A percentile compares a stretch with the other conserved stretches of the same genome.
Evolutionary conservation across 2,888 invertebrate species (phyloP).

Genomic region (Rhodophaea formosa): DNA sequence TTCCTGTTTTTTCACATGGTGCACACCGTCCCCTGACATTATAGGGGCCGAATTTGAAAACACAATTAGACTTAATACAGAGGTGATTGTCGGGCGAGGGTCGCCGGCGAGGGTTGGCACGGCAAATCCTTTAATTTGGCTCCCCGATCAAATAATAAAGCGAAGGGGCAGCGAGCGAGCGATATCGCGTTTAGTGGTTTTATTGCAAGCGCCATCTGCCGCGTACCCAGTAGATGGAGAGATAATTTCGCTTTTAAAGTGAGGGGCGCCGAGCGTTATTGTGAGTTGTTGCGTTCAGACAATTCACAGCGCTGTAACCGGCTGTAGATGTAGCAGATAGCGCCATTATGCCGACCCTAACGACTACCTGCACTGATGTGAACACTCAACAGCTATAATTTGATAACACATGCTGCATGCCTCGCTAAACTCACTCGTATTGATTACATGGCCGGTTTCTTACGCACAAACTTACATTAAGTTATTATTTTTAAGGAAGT

Average conservation of each 20-base stretch:
- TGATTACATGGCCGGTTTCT: constrained; percentile 15
- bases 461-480: constrained; percentile 7
- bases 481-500: constrained; percentile 7
- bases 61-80: constrained; percentile 82
- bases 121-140: constrained; percentile 81
- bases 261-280: constrained; percentile 61
- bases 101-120: constrained; percentile 65
- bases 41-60: constrained; percentile 79
- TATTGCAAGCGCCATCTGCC: constrained; percentile 81
- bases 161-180: constrained; percentile 68
- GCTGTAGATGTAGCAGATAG: constrained; percentile 65
- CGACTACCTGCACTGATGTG: constrained; percentile 55
- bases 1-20: constrained; percentile 75
- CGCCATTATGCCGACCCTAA: constrained; percentile 58
- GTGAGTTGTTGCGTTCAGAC: constrained; percentile 72
- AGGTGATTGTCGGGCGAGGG: constrained; percentile 80
- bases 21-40: constrained; percentile 62
- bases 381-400: constrained; percentile 60
- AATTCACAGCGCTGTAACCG: constrained; percentile 63
- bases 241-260: constrained; percentile 75
- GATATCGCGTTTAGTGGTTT: constrained; percentile 81
- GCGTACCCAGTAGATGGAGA: constrained; percentile 71
- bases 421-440: constrained; percentile 13
- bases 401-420: constrained; percentile 51
- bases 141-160: constrained; percentile 81